Conservation (phyloP, 2,113 vertebrate species). For the Chloropsis hardwickii region DNA sequence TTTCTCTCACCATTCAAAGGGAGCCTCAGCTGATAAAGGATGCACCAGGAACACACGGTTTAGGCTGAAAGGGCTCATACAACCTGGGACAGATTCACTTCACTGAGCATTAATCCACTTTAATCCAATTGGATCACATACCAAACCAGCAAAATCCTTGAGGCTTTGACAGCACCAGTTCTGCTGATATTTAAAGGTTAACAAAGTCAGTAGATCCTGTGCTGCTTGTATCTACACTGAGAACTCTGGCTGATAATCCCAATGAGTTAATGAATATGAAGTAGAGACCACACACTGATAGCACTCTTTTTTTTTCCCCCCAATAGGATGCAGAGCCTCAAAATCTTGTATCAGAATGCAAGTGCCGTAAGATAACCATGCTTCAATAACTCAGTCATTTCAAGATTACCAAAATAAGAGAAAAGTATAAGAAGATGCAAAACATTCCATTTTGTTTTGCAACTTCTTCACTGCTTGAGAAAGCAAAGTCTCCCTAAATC, state of each 20-base stretch:
- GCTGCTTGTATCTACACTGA: background rate
- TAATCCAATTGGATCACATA: conserved; percentile 33
- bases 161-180: background rate
- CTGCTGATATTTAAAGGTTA: conserved; percentile 15
- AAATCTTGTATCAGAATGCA: background rate
- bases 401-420: background rate
- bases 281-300: background rate
- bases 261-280: background rate
- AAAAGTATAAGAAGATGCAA: background rate
- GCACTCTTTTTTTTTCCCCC: background rate
- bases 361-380: background rate
- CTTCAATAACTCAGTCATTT: background rate
- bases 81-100: conserved; percentile 1
- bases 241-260: background rate
- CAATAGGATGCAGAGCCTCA: background rate
- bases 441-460: background rate
- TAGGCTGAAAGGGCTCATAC: background rate
- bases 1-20: background rate
- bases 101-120: conserved; percentile 12
- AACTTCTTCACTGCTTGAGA: background rate
- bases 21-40: background rate
- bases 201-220: conserved; percentile 4
- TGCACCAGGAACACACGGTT: background rate
- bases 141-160: conserved; percentile 17
- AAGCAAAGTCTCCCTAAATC: background rate